A percentile compares a stretch with the other conserved stretches of the same genome.
Conservation (phyloP, 2,888 invertebrate species). For the Eudemis profundana region DNA sequence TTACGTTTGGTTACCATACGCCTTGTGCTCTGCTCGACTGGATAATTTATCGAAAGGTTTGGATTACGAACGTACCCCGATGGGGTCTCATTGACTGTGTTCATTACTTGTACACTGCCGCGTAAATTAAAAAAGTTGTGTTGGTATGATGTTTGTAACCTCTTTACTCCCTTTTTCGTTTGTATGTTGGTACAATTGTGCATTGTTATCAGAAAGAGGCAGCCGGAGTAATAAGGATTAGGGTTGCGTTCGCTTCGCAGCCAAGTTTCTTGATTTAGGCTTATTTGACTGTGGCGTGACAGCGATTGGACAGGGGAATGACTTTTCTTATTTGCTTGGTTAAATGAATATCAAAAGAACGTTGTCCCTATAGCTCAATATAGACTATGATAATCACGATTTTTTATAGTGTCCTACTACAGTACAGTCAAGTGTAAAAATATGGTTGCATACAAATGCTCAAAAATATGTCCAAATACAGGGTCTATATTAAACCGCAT, state of each 20-base stretch:
- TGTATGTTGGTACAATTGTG: conserved; percentile 1
- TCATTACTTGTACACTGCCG: conserved; percentile 6
- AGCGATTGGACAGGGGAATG: conserved; percentile 21
- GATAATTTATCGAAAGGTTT: conserved; percentile 56
- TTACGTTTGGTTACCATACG: conserved; percentile 80
- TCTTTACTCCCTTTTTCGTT: neutral
- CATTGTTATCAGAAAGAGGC: conserved; percentile 23
- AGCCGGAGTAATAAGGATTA: conserved; percentile 8
- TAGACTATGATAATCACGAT: too few species aligned
- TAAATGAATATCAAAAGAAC: too few species aligned
- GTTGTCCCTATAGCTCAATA: too few species aligned
- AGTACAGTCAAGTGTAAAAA: too few species aligned
- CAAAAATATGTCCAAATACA: too few species aligned
- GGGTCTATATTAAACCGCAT: too few species aligned
- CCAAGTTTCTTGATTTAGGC: conserved; percentile 17
- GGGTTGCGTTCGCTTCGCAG: conserved; percentile 8
- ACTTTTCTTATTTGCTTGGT: neutral
- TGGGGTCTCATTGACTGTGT: conserved; percentile 7
- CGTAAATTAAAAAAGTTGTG: neutral
- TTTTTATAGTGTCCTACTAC: too few species aligned
- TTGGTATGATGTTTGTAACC: neutral
- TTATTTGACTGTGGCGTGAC: conserved; percentile 10
- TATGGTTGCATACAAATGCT: too few species aligned
- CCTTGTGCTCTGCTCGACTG: conserved; percentile 57
- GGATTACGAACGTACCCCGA: conserved; percentile 30